Evolutionary conservation across 2,113 vertebrate species (phyloP).

Genomic region (Abramis brama): DNA sequence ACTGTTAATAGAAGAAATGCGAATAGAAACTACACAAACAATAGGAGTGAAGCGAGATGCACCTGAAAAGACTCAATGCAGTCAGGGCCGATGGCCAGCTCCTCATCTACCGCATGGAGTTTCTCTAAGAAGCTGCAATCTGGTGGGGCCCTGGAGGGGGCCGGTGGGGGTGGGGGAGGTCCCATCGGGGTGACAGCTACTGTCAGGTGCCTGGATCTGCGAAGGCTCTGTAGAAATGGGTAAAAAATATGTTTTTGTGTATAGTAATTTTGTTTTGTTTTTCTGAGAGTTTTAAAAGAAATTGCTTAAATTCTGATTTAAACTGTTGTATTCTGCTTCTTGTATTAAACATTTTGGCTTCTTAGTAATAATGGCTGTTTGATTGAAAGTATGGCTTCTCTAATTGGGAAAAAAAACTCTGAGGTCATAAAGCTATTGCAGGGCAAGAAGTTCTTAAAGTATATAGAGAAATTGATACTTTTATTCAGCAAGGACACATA

Average conservation of each 20-base stretch:
- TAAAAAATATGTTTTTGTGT: neutral
- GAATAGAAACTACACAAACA: neutral
- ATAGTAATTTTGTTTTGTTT: neutral
- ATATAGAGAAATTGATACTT: neutral
- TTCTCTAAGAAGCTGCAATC: conserved; percentile 93
- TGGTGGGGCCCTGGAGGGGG: conserved; percentile 61
- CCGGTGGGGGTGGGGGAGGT: conserved; percentile 83
- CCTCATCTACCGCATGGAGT: conserved; percentile 92
- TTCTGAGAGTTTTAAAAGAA: neutral
- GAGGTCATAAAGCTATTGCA: neutral
- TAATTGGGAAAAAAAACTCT: neutral
- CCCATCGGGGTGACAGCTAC: conserved; percentile 86
- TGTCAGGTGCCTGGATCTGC: conserved; percentile 73
- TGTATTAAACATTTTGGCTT: neutral
- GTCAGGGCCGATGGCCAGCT: conserved; percentile 82
- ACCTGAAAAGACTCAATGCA: conserved; percentile 92
- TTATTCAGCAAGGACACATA: neutral
- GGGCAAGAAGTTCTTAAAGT: neutral
- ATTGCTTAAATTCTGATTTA: neutral
- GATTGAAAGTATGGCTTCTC: neutral
- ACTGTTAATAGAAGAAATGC: neutral
- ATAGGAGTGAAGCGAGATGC: neutral
- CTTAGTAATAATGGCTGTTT: neutral
- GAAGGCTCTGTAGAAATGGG: conserved; percentile 51
- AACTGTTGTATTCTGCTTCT: neutral